Percentiles rank a stretch among this genome's conserved stretches.
Conservation (phyloP, 2,888 invertebrate species). For the Blastobasis adustella region DNA sequence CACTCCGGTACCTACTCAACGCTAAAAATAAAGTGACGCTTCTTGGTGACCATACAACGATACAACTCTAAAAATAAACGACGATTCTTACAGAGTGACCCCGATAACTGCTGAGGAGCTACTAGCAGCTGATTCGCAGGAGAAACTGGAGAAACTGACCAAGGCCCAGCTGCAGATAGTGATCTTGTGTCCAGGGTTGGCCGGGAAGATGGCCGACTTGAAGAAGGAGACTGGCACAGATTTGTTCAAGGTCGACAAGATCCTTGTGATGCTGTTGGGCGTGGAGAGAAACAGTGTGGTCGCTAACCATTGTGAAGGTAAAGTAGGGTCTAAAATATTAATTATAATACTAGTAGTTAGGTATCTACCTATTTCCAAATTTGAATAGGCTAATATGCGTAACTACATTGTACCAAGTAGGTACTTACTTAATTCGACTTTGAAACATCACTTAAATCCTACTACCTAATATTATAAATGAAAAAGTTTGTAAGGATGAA, state of each 20-base stretch:
- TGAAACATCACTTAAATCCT: background rate
- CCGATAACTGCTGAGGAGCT: conserved; percentile 84
- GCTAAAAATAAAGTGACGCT: too few species aligned
- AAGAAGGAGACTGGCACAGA: conserved; percentile 72
- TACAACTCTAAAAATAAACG: background rate
- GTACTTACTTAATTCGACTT: background rate
- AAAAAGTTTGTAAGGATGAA: too few species aligned
- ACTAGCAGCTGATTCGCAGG: conserved; percentile 63
- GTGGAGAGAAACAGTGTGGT: conserved; percentile 83
- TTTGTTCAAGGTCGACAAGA: conserved; percentile 80
- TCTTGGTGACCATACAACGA: too few species aligned
- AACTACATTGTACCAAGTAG: background rate
- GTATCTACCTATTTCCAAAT: too few species aligned
- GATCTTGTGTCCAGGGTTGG: conserved; percentile 84
- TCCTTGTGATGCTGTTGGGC: conserved; percentile 87
- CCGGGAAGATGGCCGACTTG: conserved; percentile 75
- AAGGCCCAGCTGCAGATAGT: conserved; percentile 86
- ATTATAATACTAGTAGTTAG: too few species aligned
- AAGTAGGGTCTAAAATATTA: conserved; percentile 2
- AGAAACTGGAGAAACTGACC: conserved; percentile 70
- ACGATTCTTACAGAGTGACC: conserved; percentile 76
- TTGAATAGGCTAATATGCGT: background rate
- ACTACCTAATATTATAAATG: too few species aligned
- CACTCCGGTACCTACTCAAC: too few species aligned
- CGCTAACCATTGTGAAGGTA: conserved; percentile 81